Conservation (phyloP, 1,140 invertebrate species). For the Campoletis sonorensis region DNA sequence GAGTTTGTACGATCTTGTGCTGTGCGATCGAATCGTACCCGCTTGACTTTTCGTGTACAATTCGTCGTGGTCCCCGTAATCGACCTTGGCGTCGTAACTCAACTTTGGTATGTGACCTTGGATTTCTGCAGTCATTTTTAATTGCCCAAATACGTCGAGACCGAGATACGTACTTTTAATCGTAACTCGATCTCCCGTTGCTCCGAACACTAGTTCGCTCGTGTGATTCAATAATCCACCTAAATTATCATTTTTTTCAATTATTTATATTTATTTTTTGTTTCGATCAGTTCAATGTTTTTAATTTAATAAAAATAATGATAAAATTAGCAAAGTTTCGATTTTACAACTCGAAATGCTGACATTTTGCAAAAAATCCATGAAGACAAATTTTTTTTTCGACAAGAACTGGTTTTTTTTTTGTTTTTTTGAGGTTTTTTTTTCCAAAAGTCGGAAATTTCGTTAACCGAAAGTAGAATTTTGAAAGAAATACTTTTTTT, state of each 20-base stretch:
- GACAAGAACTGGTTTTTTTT: too few relatives aligned
- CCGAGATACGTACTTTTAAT: slow-evolving; percentile 89
- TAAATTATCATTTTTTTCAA: too few relatives aligned
- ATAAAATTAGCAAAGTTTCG: too few relatives aligned
- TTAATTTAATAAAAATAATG: too few relatives aligned
- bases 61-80: slow-evolving; percentile 88
- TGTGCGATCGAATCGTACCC: slow-evolving; percentile 67
- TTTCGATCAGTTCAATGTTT: too few relatives aligned
- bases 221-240: slow-evolving; percentile 92
- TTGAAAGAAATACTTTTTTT: too few relatives aligned
- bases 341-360: too few relatives aligned
- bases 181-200: slow-evolving; percentile 83
- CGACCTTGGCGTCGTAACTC: slow-evolving; percentile 79
- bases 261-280: slow-evolving; percentile 29
- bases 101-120: slow-evolving; percentile 87
- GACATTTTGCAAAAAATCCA: neutral
- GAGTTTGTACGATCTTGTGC: slow-evolving; percentile 64
- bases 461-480: too few relatives aligned
- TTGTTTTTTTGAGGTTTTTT: too few relatives aligned
- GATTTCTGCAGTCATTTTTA: slow-evolving; percentile 86
- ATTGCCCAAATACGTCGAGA: slow-evolving; percentile 93
- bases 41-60: slow-evolving; percentile 83
- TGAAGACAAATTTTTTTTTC: too few relatives aligned
- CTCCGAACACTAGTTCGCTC: slow-evolving; percentile 84
- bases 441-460: too few relatives aligned